These are phyloP conservation scores for Fragum fragum DNA, from an alignment of 2,888 invertebrate species.

Conservation along the genomic window DNA sequence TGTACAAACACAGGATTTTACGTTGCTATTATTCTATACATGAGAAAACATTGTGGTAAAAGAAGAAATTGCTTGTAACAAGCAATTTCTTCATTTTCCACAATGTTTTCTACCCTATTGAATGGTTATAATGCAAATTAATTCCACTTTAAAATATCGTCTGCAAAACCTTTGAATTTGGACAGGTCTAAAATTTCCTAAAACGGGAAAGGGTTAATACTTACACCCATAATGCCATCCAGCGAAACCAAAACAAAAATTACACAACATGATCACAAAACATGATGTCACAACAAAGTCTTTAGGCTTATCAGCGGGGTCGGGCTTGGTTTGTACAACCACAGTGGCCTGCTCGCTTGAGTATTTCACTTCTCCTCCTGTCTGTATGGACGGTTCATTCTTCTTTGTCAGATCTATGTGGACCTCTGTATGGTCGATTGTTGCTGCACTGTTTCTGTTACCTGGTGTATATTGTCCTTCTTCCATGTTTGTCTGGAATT, in stretches of 20 bases:
- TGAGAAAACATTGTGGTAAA: too few species aligned
- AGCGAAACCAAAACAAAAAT: constrained; percentile 80
- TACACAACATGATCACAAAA: constrained; percentile 79
- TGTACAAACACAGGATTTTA: too few species aligned
- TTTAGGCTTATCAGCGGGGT: constrained; percentile 79
- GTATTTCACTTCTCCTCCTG: constrained; percentile 46
- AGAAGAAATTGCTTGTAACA: too few species aligned
- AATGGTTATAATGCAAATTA: too few species aligned
- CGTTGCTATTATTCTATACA: too few species aligned
- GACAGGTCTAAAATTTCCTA: too few species aligned
- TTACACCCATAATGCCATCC: constrained; percentile 81
- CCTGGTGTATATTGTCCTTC: background rate
- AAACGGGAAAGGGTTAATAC: too few species aligned
- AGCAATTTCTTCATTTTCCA: too few species aligned
- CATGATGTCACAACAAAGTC: constrained; percentile 82
- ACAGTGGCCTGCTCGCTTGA: constrained; percentile 59
- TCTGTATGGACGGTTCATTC: constrained; percentile 48
- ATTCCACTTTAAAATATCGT: too few species aligned
- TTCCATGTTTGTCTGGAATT: constrained; percentile 4
- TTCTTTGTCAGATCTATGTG: constrained; percentile 68
- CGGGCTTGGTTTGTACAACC: constrained; percentile 70
- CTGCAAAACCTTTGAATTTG: too few species aligned
- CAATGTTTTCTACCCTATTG: too few species aligned
- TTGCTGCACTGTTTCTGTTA: constrained; percentile 66
- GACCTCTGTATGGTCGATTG: constrained; percentile 74